Evolutionary conservation across 2,113 vertebrate species (phyloP).

Genomic region (Gavia stellata): DNA sequence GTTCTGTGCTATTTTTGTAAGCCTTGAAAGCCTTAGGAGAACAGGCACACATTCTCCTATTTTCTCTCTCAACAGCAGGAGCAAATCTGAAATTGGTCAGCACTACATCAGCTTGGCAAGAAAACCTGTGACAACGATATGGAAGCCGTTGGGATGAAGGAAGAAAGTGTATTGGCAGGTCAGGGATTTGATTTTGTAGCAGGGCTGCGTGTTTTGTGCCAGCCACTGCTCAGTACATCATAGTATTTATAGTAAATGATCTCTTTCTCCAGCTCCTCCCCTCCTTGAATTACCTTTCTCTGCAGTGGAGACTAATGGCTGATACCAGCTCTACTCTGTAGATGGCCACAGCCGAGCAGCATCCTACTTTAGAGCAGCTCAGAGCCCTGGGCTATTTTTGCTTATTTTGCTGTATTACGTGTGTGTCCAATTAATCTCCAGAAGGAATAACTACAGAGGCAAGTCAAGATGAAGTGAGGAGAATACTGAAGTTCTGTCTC

Average conservation of each 20-base stretch:
- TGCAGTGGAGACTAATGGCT: background rate
- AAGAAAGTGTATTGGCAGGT: background rate
- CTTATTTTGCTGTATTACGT: background rate
- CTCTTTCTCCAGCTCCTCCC: background rate
- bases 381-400: background rate
- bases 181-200: background rate
- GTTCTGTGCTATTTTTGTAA: background rate
- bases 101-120: background rate
- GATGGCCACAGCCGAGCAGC: background rate
- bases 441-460: background rate
- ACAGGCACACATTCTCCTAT: background rate
- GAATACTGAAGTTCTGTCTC: background rate
- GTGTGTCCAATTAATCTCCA: background rate
- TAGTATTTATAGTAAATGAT: background rate
- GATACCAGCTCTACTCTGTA: background rate
- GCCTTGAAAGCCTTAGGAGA: background rate
- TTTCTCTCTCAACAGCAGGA: background rate
- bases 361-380: background rate
- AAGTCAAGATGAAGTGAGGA: background rate
- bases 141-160: background rate
- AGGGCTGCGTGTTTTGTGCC: background rate
- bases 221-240: background rate
- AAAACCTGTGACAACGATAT: background rate
- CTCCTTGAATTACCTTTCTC: background rate
- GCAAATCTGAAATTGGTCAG: background rate